phyloP scores from a whole-genome alignment of 1,140 invertebrate species.

The Zophobas morio region DNA sequence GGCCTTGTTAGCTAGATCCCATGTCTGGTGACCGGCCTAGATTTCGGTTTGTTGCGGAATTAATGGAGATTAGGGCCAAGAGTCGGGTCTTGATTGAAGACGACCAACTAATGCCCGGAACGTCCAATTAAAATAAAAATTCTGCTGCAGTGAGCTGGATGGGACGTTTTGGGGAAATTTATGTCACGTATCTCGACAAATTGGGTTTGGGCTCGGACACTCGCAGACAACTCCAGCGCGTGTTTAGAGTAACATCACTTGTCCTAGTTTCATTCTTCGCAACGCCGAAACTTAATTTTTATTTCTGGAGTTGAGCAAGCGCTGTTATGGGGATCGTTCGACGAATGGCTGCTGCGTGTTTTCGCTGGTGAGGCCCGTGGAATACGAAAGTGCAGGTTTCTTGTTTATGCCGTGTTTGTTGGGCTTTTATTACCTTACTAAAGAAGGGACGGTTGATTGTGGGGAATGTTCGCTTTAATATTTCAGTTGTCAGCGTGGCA shows the following conservation, averaged over 20 bases:
- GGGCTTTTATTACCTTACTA: no score
- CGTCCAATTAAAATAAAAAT: conserved; percentile 41
- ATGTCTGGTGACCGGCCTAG: conserved; percentile 21
- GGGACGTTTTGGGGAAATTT: conserved; percentile 23
- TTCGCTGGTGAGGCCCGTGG: no score
- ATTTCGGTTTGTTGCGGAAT: conserved; percentile 37
- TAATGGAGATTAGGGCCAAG: conserved; percentile 27
- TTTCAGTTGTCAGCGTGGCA: no score
- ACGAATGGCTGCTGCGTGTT: no score
- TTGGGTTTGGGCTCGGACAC: conserved; percentile 16
- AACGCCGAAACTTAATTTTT: not conserved
- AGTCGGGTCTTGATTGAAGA: conserved; percentile 41
- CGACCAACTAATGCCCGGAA: conserved; percentile 24
- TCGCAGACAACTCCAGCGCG: conserved; percentile 1
- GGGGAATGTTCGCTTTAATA: no score
- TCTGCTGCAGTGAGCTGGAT: conserved; percentile 23
- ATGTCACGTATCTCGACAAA: conserved; percentile 36
- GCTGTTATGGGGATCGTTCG: no score
- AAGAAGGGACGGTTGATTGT: no score
- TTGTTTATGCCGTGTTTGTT: no score
- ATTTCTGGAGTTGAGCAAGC: no score
- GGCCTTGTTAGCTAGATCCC: conserved; percentile 20
- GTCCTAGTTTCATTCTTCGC: not conserved
- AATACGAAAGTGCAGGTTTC: no score
- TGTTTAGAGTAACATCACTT: not conserved